Evolutionary conservation across 2,888 invertebrate species (phyloP).

Genomic region (Lepetodrilus schrolli): DNA sequence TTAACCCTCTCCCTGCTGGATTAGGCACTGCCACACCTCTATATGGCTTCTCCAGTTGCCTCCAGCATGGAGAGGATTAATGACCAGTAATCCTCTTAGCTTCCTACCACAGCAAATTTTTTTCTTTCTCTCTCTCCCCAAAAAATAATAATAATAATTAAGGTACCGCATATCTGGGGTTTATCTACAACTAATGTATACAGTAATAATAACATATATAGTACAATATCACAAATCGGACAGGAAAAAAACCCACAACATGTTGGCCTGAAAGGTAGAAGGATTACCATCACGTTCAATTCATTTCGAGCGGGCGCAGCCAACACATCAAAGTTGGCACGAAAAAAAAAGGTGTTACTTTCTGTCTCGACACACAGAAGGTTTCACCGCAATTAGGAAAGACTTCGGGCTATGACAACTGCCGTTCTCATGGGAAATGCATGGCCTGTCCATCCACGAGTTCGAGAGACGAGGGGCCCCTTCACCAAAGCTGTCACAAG

Average conservation of each 20-base stretch:
- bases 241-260: slow-evolving; percentile 21
- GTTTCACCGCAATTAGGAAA: slow-evolving; percentile 40
- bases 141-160: too few species aligned
- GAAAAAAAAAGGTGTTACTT: background rate
- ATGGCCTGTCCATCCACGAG: slow-evolving; percentile 36
- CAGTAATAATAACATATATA: slow-evolving; percentile 20
- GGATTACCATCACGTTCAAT: slow-evolving; percentile 11
- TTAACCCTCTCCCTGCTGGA: too few species aligned
- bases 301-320: background rate
- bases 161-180: slow-evolving; percentile 17
- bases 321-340: slow-evolving; percentile 26
- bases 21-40: too few species aligned
- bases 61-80: too few species aligned
- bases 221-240: slow-evolving; percentile 28
- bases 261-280: background rate
- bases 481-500: too few species aligned
- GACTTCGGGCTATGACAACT: slow-evolving; percentile 56
- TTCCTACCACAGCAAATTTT: background rate
- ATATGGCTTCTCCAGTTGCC: too few species aligned
- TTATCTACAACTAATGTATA: slow-evolving; percentile 14
- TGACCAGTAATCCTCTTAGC: slow-evolving; percentile 25
- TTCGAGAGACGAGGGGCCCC: background rate
- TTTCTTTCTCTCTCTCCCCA: too few species aligned
- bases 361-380: slow-evolving; percentile 10
- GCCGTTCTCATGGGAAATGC: slow-evolving; percentile 53